phyloP scores from a whole-genome alignment of 2,888 invertebrate species.

The Perdita meconis region DNA sequence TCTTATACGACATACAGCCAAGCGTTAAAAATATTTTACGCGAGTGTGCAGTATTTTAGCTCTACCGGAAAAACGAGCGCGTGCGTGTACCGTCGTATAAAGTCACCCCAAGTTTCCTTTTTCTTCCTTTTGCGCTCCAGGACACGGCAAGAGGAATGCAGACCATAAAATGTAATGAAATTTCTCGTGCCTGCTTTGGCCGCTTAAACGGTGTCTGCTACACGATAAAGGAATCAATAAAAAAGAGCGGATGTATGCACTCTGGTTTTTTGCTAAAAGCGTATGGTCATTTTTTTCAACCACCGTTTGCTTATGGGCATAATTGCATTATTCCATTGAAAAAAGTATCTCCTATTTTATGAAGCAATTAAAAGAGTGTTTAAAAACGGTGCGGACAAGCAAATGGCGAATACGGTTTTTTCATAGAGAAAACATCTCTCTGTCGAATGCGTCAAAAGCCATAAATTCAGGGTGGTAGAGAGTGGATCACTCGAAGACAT shows the following conservation, averaged over 20 bases:
- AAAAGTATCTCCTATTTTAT: neutral
- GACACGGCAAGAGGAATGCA: conserved; percentile 41
- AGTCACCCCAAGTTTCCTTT: conserved; percentile 10
- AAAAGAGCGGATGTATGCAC: neutral
- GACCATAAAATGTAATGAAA: conserved; percentile 49
- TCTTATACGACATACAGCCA: conserved; percentile 58
- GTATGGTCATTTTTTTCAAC: neutral
- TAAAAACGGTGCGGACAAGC: no score
- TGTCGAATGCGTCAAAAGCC: conserved; percentile 27
- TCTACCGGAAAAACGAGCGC: conserved; percentile 30
- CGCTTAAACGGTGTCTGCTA: conserved; percentile 18
- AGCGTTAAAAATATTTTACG: conserved; percentile 61
- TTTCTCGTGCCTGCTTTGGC: conserved; percentile 27
- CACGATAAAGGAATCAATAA: conserved; percentile 13
- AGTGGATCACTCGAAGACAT: conserved; percentile 65
- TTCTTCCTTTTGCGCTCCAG: conserved; percentile 12
- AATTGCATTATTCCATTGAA: neutral
- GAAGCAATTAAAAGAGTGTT: neutral
- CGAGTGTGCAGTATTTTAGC: conserved; percentile 37
- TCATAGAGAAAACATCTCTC: neutral
- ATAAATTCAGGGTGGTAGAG: conserved; percentile 48
- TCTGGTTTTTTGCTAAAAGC: neutral
- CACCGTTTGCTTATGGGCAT: neutral
- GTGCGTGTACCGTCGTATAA: conserved; percentile 26
- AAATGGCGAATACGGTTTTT: neutral